Conservation (phyloP, 2,113 vertebrate species). For the Chaetodon auriga region DNA sequence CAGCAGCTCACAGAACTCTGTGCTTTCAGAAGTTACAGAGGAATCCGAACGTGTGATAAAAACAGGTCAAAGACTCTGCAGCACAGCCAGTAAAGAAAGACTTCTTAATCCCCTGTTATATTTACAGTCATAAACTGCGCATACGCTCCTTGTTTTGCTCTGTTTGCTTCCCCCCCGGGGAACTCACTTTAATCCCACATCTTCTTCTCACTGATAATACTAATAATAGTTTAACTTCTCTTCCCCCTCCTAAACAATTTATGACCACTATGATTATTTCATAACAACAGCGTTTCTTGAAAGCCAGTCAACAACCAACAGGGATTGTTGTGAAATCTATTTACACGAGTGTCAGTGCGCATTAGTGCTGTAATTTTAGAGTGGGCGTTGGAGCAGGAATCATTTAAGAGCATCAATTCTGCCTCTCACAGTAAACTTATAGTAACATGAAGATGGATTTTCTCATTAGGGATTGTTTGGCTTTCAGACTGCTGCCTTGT, state of each 20-base stretch:
- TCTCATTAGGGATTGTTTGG: constrained; percentile 14
- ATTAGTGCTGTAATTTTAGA: constrained; percentile 22
- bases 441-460: constrained; percentile 8
- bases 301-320: constrained; percentile 31
- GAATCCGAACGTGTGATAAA: constrained; percentile 10
- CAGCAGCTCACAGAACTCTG: background rate
- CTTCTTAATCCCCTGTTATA: background rate
- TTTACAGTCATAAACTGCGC: constrained; percentile 16
- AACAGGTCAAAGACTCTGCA: background rate
- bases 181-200: constrained; percentile 22
- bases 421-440: background rate
- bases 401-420: background rate
- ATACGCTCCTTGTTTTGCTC: constrained; percentile 19
- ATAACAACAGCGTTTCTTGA: constrained; percentile 34
- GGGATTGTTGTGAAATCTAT: constrained; percentile 46
- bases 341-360: constrained; percentile 43
- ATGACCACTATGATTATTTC: constrained; percentile 45
- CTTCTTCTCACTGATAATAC: constrained; percentile 30
- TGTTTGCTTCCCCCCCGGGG: constrained; percentile 20
- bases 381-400: constrained; percentile 7
- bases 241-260: constrained; percentile 40
- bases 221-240: constrained; percentile 45
- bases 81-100: background rate
- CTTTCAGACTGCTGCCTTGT: background rate
- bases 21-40: background rate